Conservation (phyloP, 2,113 vertebrate species). For the Psittacula cyanocephala region DNA sequence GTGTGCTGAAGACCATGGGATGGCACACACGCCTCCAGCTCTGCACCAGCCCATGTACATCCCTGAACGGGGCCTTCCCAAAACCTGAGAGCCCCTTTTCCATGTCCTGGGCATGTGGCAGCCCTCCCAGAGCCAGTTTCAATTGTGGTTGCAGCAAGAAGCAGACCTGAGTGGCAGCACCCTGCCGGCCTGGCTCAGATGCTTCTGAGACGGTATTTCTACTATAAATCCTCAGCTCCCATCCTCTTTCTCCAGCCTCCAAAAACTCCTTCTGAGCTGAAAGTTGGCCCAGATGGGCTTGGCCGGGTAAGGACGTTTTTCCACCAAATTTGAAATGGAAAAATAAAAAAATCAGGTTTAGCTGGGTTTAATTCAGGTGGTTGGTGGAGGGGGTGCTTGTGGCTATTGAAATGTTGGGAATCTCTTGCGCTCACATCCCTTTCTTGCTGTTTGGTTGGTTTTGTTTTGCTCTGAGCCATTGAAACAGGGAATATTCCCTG, state of each 20-base stretch:
- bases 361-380: neutral
- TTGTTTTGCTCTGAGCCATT: neutral
- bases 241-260: slow-evolving; percentile 5
- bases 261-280: slow-evolving; percentile 1
- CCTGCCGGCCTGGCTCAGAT: neutral
- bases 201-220: neutral
- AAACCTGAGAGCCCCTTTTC: neutral
- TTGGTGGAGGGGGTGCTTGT: neutral
- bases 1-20: neutral
- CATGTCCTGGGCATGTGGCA: neutral
- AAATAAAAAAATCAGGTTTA: neutral
- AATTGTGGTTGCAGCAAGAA: slow-evolving; percentile 11
- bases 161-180: neutral
- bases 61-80: accelerated
- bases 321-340: neutral
- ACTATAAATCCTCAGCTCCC: neutral
- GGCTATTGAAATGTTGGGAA: neutral
- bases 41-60: neutral
- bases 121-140: neutral
- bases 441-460: neutral
- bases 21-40: neutral
- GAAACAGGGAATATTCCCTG: neutral
- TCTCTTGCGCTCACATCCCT: neutral
- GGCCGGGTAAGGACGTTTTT: neutral
- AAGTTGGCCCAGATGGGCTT: neutral